Conservation (phyloP, 2,113 vertebrate genomes). For the Poeciliopsis occidentalis region DNA sequence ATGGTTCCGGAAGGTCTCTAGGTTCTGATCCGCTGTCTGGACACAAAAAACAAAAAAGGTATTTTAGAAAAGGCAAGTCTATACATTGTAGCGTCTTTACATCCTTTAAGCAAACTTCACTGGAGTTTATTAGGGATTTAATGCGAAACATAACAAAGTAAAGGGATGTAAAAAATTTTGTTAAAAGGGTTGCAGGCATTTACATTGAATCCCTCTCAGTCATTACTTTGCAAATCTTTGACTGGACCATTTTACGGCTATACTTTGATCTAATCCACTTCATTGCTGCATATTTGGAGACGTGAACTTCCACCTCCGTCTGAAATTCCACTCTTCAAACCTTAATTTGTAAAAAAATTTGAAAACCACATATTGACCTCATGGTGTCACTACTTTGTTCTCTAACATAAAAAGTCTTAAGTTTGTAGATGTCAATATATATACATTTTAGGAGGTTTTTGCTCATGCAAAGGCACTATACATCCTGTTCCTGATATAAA, state of each 20-base stretch:
- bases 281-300: too few relatives aligned
- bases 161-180: too few relatives aligned
- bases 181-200: too few relatives aligned
- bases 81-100: neutral
- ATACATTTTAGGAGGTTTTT: neutral
- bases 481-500: neutral
- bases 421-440: neutral
- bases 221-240: too few relatives aligned
- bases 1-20: constrained; percentile 58
- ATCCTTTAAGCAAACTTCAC: neutral
- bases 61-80: too few relatives aligned
- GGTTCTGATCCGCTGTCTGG: constrained; percentile 61
- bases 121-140: neutral
- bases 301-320: too few relatives aligned
- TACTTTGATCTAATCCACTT: too few relatives aligned
- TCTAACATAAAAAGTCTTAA: neutral
- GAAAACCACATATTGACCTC: neutral
- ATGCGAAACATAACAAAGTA: neutral
- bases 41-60: neutral
- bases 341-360: neutral
- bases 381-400: neutral
- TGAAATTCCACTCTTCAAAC: neutral
- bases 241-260: too few relatives aligned
- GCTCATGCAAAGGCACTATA: neutral
- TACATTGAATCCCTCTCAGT: too few relatives aligned